Conservation (phyloP, 1,140 invertebrate genomes). For the Drosophila sulfurigaster region DNA sequence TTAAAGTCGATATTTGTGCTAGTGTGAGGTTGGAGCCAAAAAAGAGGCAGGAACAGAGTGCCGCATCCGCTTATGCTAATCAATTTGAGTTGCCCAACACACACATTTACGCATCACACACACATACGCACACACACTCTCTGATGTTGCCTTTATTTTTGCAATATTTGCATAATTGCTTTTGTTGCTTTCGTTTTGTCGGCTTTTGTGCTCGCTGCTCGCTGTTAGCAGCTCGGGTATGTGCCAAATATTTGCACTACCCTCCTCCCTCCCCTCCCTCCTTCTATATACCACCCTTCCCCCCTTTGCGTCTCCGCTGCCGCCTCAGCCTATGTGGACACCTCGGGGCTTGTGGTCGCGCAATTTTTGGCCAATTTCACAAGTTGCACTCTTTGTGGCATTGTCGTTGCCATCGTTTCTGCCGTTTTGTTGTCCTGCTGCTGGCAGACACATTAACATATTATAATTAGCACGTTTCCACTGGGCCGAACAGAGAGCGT, state of each 20-base stretch:
- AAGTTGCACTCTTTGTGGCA: conserved; percentile 47
- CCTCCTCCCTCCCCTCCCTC: not conserved
- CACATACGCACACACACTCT: conserved; percentile 17
- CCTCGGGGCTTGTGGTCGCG: conserved; percentile 36
- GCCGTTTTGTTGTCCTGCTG: not conserved
- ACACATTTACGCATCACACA: conserved; percentile 18
- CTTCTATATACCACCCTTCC: not conserved
- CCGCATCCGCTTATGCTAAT: conserved; percentile 64
- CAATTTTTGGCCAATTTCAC: conserved; percentile 68
- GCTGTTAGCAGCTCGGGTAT: conserved; percentile 21
- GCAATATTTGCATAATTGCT: conserved; percentile 73
- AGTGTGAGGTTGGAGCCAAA: conserved; percentile 10
- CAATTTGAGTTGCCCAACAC: conserved; percentile 54
- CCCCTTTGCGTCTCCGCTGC: not conserved
- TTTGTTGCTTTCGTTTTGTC: conserved; percentile 67
- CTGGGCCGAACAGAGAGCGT: conserved; percentile 33
- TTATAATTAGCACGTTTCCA: conserved; percentile 65
- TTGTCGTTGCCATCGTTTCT: not conserved
- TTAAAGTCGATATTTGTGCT: conserved; percentile 20
- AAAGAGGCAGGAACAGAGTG: conserved; percentile 39
- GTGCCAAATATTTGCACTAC: conserved; percentile 63
- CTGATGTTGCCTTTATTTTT: conserved; percentile 62
- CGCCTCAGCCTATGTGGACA: conserved; percentile 27
- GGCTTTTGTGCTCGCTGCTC: conserved; percentile 38
- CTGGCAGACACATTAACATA: conserved; percentile 56